phyloP scores from a whole-genome alignment of 2,797 vertebrate species.

The Oceanodroma leucorhoa region DNA sequence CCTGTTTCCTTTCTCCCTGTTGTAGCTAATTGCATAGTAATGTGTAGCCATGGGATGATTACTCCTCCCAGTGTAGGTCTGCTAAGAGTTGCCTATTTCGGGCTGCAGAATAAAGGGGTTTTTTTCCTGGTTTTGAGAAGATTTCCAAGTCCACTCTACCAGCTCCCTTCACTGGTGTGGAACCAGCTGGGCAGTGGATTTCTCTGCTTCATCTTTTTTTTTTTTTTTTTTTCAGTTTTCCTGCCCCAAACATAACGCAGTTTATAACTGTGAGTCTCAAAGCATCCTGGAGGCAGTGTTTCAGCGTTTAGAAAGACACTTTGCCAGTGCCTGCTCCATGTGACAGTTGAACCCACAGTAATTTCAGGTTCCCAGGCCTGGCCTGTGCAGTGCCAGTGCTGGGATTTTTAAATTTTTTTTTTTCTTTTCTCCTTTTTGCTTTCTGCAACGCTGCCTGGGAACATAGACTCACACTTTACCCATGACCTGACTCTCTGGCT shows the following conservation, averaged over 20 bases:
- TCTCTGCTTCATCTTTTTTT: neutral
- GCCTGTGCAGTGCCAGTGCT: neutral
- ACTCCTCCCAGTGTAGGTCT: neutral
- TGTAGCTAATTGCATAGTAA: slow-evolving; percentile 14
- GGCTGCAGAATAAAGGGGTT: neutral
- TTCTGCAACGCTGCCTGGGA: slow-evolving; percentile 72
- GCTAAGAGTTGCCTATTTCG: neutral
- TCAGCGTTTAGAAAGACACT: neutral
- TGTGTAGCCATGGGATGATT: neutral
- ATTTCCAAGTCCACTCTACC: neutral
- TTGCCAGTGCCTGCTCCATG: neutral
- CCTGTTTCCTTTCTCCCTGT: slow-evolving; percentile 56
- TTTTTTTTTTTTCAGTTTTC: no score
- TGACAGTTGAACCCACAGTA: neutral
- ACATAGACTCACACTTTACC: slow-evolving; percentile 63
- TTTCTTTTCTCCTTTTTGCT: neutral
- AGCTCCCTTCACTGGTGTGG: neutral
- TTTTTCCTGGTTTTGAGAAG: slow-evolving; percentile 3
- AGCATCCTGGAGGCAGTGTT: neutral
- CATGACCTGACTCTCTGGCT: slow-evolving; percentile 71
- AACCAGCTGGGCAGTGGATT: neutral
- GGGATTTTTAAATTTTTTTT: neutral
- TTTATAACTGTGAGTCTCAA: neutral
- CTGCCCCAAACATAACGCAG: neutral
- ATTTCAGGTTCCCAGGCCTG: slow-evolving; percentile 16